phyloP scores from a whole-genome alignment of 2,797 vertebrate genomes.

The Chrysolophus pictus region DNA sequence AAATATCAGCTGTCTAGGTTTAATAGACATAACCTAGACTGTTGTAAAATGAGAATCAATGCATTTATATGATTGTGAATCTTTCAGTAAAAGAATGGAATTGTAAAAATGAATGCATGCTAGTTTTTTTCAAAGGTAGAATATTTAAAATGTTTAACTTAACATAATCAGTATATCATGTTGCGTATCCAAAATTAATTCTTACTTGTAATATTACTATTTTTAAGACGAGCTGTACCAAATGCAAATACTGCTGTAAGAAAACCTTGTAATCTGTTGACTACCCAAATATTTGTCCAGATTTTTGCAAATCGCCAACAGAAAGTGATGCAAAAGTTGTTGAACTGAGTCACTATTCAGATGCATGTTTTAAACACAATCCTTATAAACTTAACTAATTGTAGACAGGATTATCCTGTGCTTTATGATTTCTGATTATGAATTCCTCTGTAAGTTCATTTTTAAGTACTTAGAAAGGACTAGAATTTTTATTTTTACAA shows the following conservation, averaged over 20 bases:
- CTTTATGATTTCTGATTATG: not conserved
- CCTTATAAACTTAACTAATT: not conserved
- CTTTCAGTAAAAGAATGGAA: not conserved
- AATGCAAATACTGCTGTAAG: not conserved
- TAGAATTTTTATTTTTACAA: not conserved
- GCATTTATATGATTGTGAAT: not conserved
- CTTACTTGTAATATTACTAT: not conserved
- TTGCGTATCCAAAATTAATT: not conserved
- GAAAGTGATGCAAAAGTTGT: not conserved
- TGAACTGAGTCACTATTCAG: not conserved
- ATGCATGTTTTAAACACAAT: not conserved
- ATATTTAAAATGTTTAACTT: not conserved
- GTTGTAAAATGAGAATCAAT: not conserved
- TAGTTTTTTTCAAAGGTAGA: not conserved
- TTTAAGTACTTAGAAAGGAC: not conserved
- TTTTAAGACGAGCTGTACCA: not conserved
- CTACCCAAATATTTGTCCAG: not conserved
- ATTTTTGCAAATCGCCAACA: not conserved
- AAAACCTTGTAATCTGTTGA: not conserved
- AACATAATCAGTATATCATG: not conserved
- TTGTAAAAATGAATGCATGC: not conserved
- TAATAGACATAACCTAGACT: not conserved
- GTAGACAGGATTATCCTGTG: not conserved
- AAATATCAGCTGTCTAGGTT: not conserved
- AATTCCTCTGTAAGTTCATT: not conserved